A percentile compares a stretch with the other conserved stretches of the same genome.
Conservation (phyloP, 1,140 invertebrate genomes). For the Tetramorium alpestre region DNA sequence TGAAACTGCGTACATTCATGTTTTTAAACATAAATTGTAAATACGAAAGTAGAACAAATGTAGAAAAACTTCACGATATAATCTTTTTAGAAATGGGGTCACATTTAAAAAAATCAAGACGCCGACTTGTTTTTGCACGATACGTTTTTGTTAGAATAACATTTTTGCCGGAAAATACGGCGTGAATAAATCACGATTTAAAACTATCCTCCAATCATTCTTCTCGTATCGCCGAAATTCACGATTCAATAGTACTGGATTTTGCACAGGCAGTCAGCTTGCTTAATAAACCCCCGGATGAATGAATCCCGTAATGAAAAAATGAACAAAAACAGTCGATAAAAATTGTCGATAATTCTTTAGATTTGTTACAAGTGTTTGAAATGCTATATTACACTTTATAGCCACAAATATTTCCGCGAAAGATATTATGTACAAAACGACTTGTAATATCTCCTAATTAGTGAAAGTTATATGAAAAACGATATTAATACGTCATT, state of each 20-base stretch:
- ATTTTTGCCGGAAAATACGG: background rate
- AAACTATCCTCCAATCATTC: slow-evolving; percentile 17
- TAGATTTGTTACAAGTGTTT: background rate
- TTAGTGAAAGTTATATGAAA: background rate
- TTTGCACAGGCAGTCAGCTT: background rate
- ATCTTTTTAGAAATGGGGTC: background rate
- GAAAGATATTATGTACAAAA: background rate
- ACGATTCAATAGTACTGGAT: slow-evolving; percentile 33
- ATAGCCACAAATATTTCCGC: background rate
- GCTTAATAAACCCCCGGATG: slow-evolving; percentile 14
- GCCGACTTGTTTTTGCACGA: too few relatives aligned
- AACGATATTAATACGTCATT: background rate
- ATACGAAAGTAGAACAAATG: background rate
- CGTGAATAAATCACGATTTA: slow-evolving; percentile 44
- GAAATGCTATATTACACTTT: background rate
- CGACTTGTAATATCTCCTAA: background rate
- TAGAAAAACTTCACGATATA: background rate
- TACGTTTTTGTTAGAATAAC: background rate
- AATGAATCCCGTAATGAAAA: background rate
- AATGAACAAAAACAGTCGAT: background rate
- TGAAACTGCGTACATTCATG: background rate
- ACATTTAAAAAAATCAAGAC: background rate
- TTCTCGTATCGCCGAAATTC: slow-evolving; percentile 37
- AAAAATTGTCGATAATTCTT: background rate
- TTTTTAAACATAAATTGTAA: background rate